phyloP scores from a whole-genome alignment of 2,113 vertebrate genomes.

The Mungos mungo region DNA sequence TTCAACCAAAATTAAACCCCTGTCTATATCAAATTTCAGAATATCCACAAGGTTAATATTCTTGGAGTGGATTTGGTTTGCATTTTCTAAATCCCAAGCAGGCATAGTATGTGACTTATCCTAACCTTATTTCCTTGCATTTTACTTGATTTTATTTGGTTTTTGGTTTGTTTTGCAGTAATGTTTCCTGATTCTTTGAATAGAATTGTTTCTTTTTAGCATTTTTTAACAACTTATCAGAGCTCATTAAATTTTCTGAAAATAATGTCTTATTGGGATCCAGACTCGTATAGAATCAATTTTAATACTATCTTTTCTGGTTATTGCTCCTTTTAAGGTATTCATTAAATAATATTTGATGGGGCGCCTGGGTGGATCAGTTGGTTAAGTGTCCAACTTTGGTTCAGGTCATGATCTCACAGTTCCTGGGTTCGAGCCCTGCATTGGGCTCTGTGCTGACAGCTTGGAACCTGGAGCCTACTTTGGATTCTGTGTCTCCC shows the following conservation, averaged over 20 bases:
- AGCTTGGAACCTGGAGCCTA: too few species aligned
- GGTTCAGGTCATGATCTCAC: too few species aligned
- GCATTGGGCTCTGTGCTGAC: too few species aligned
- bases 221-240: neutral
- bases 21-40: neutral
- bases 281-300: neutral
- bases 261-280: neutral
- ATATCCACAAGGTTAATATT: conserved; percentile 36
- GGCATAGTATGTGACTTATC: neutral
- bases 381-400: too few species aligned
- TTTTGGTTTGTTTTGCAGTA: neutral
- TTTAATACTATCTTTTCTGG: neutral
- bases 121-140: neutral
- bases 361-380: too few species aligned
- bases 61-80: conserved; percentile 2
- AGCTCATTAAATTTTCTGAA: neutral
- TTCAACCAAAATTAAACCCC: conserved; percentile 5
- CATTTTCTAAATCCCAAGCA: neutral
- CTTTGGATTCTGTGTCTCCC: too few species aligned
- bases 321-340: neutral
- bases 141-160: conserved; percentile 11
- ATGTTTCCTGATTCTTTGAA: neutral
- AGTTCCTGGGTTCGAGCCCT: too few species aligned
- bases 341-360: neutral
- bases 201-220: neutral